Evolutionary conservation across 1,140 invertebrate species (phyloP).

Genomic region (Uloborus diversus): DNA sequence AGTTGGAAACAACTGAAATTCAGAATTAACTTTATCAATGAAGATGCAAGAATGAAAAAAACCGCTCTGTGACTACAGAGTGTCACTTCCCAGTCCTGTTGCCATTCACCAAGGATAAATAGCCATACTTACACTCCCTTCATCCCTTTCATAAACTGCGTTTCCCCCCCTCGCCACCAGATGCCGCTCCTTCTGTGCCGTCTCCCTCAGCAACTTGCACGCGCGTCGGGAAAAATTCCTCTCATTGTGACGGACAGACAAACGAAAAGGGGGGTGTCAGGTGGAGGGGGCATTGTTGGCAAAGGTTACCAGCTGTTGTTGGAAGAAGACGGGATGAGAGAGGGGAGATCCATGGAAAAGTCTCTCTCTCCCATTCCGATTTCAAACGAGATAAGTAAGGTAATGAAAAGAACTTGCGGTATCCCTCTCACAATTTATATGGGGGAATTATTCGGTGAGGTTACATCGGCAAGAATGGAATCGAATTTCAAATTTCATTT

Average conservation of each 20-base stretch:
- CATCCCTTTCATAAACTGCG: neutral
- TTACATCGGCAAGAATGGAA: too few species aligned
- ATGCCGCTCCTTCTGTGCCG: neutral
- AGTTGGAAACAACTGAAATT: too few species aligned
- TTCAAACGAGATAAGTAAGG: neutral
- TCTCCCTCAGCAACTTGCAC: neutral
- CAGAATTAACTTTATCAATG: too few species aligned
- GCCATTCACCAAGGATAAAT: conserved; percentile 36
- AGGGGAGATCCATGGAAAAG: neutral
- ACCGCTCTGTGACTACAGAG: neutral
- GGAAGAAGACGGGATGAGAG: neutral
- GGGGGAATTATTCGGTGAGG: too few species aligned
- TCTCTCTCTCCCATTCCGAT: neutral
- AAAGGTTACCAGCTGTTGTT: conserved; percentile 15
- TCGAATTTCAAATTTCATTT: too few species aligned
- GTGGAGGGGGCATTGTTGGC: neutral
- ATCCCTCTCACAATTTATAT: too few species aligned
- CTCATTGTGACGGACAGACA: conserved; percentile 11
- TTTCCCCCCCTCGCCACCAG: neutral
- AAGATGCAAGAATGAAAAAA: neutral
- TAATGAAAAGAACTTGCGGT: too few species aligned
- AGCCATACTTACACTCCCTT: conserved; percentile 16
- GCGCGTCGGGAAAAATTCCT: conserved; percentile 1
- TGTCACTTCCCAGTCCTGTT: neutral
- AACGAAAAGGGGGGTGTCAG: neutral